Base-by-base conservation (phyloP, 2,113 vertebrate genomes). In the Anhinga anhinga region DNA sequence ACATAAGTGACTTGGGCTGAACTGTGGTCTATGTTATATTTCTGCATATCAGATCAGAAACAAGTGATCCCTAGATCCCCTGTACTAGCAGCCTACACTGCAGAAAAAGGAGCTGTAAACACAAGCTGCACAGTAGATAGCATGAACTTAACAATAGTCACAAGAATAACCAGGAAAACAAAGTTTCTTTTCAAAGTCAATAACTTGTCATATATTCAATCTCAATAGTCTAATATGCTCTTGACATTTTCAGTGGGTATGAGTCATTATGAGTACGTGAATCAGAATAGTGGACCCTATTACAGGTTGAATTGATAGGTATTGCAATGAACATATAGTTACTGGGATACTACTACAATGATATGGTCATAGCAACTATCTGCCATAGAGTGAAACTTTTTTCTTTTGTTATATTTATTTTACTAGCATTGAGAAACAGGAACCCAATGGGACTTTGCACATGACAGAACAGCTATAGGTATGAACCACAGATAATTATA, bases 141-240 rank as follows among this genome's bases (percentile, higher is more conserved):
- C 21, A 91, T 27, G n/a, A 93, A 62, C 49, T 95, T 65, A 66
- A 36, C 53, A 92, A 52, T 2, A 92, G 82, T 44, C 89, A 93
- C 47, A 93, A 71, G 32, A 91, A 87, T 38, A 92, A 91, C 25
- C 25, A 66, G 32, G 44, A 63, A 53, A 72, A 87, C 44, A 88
- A 79, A 76, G 80, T 71, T 83, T 82, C 4, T 84, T 91, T 82
- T 53, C 72, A 87, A 95, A 93, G 92, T n/a, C 70, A 95, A 5
- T 88, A 96, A 91, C 8, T 18, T 82, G 30, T 55, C 80, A 22
- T 42, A 92, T 89, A 94, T 95, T 97, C 67, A 95, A 36, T 88
- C 80, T 87, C 63, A 74, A 61, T 71, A 38, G 10, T 34, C 82
- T 76, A 93, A 90, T 59, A 50, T 26, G 52, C 25, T 88, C 29